These are phyloP conservation scores for Heliconius hewitsoni DNA, from an alignment of 1,140 invertebrate species.

Conservation along the genomic window DNA sequence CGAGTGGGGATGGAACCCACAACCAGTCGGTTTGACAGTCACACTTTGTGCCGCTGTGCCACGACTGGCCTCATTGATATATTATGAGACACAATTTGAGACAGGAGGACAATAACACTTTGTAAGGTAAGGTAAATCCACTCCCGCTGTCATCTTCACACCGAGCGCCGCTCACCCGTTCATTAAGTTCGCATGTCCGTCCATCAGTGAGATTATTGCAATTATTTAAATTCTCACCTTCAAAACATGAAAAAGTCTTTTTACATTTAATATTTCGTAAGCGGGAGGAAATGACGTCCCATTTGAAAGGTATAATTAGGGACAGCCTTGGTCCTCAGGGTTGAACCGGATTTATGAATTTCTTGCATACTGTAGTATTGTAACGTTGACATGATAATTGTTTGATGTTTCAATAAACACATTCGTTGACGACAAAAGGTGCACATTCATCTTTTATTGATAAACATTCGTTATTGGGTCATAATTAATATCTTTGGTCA, in stretches of 20 bases:
- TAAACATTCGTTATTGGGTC: conserved; percentile 5
- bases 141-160: conserved; percentile 62
- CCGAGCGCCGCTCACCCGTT: conserved; percentile 54
- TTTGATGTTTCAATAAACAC: conserved; percentile 67
- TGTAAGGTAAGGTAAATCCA: conserved; percentile 10
- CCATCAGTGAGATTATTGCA: conserved; percentile 74
- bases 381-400: conserved; percentile 66
- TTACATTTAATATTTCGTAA: conserved; percentile 78
- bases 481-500: conserved; percentile 13
- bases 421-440: conserved; percentile 14
- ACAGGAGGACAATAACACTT: conserved; percentile 24
- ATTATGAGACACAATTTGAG: conserved; percentile 20
- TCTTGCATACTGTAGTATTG: conserved; percentile 51
- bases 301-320: conserved; percentile 80
- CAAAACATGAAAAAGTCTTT: conserved; percentile 74
- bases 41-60: too few species aligned
- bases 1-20: too few species aligned
- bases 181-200: conserved; percentile 77
- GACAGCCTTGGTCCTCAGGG: conserved; percentile 71
- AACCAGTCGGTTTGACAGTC: too few species aligned
- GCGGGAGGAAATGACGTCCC: conserved; percentile 78
- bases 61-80: too few species aligned
- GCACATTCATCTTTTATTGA: conserved; percentile 7
- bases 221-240: conserved; percentile 82
- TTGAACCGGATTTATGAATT: conserved; percentile 62